A percentile compares a stretch with the other conserved stretches of the same genome.
Evolutionary conservation across 2,113 vertebrate genomes (phyloP).

Genomic region (Corythoichthys haematopterus): DNA sequence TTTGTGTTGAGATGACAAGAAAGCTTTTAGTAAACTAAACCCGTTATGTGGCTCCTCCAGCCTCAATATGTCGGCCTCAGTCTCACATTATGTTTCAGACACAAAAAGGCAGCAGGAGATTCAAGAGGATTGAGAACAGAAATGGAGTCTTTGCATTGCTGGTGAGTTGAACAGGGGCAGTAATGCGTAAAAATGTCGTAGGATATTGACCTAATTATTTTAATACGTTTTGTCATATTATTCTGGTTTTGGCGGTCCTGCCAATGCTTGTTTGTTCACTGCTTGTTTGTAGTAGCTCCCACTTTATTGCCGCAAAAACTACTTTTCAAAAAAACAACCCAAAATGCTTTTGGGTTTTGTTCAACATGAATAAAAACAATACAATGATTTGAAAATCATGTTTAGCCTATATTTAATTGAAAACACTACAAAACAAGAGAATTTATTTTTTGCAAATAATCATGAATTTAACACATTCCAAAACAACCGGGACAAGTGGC

Average conservation of each 20-base stretch:
- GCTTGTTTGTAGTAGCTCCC: too few relatives aligned
- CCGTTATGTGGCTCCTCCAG: constrained; percentile 25
- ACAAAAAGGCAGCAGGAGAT: constrained; percentile 82
- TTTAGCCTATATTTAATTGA: too few relatives aligned
- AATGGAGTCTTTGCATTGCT: constrained; percentile 81
- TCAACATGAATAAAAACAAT: too few relatives aligned
- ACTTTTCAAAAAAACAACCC: too few relatives aligned
- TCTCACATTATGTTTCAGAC: constrained; percentile 77
- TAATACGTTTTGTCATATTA: neutral
- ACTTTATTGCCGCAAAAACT: too few relatives aligned
- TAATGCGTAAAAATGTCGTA: constrained; percentile 4
- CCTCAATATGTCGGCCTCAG: constrained; percentile 57
- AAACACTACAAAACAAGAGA: too few relatives aligned
- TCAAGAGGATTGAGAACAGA: constrained; percentile 85
- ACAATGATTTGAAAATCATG: too few relatives aligned
- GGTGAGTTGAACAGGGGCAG: constrained; percentile 68
- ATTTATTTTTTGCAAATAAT: too few relatives aligned
- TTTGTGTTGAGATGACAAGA: constrained; percentile 7
- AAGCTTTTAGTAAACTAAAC: constrained; percentile 14
- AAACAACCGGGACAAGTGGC: too few relatives aligned
- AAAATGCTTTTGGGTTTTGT: too few relatives aligned
- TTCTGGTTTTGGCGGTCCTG: neutral
- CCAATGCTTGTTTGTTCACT: neutral
- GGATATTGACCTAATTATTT: neutral
- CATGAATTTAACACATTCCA: too few relatives aligned